Evolutionary conservation across 2,797 vertebrate genomes (phyloP).

Genomic region (Anabas testudineus): DNA sequence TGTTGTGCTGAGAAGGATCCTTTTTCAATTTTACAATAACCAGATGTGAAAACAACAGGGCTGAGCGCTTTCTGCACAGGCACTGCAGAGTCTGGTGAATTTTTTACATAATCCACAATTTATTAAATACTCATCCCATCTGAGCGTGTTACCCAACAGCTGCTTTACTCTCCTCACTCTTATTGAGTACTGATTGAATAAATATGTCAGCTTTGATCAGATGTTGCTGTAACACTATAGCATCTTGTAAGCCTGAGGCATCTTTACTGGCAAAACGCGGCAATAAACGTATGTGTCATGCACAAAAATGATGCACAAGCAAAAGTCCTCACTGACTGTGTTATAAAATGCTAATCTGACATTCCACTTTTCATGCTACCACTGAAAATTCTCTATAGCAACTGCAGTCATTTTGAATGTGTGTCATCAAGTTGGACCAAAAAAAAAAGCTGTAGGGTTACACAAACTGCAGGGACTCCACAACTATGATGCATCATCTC

Average conservation of each 20-base stretch:
- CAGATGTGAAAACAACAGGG: conserved; percentile 33
- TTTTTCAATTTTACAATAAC: conserved; percentile 28
- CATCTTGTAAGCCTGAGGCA: conserved; percentile 8
- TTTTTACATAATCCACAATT: conserved; percentile 41
- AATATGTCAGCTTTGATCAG: conserved; percentile 47
- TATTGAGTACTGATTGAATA: conserved; percentile 45
- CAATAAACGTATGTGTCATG: conserved; percentile 23
- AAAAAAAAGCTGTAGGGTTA: neutral
- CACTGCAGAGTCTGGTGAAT: conserved; percentile 16
- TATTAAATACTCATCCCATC: conserved; percentile 46
- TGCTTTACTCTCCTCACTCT: conserved; percentile 19
- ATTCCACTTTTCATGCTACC: too few species aligned
- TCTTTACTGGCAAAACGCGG: neutral
- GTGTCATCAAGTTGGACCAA: neutral
- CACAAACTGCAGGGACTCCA: neutral
- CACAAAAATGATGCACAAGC: neutral
- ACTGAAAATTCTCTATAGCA: neutral
- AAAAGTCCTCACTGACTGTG: neutral
- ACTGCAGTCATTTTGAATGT: conserved; percentile 13
- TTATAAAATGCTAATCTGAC: conserved; percentile 14
- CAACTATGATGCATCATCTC: neutral
- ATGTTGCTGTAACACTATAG: conserved; percentile 19
- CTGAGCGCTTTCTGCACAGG: conserved; percentile 1
- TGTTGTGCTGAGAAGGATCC: conserved; percentile 3
- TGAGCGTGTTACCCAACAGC: conserved; percentile 36